A percentile compares a stretch with the other conserved stretches of the same genome.
Evolutionary conservation across 2,797 vertebrate genomes (phyloP).

Genomic region (Neoniphon sammara): DNA sequence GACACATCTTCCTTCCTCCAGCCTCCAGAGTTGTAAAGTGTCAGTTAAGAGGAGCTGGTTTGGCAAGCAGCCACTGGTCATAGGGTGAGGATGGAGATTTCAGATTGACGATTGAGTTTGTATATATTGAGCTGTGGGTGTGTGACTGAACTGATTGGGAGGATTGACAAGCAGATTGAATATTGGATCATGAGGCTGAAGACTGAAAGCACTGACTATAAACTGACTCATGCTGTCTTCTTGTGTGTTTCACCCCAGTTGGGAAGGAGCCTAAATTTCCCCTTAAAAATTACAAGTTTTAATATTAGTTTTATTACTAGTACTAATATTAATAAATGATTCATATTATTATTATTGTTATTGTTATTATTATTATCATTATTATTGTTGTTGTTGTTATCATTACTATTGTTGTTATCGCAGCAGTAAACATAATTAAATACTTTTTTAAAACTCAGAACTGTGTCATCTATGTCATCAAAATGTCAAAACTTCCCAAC

Average conservation of each 20-base stretch:
- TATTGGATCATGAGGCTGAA: slow-evolving; percentile 54
- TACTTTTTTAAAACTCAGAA: no score
- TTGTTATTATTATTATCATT: no score
- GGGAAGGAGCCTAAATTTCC: not conserved
- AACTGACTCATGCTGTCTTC: slow-evolving; percentile 44
- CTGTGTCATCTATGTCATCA: no score
- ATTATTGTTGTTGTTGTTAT: not conserved
- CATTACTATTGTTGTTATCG: slow-evolving; percentile 6
- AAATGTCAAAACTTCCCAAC: not conserved
- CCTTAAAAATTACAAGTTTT: no score
- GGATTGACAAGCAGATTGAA: slow-evolving; percentile 56
- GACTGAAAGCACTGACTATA: slow-evolving; percentile 35
- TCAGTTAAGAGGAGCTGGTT: slow-evolving; percentile 53
- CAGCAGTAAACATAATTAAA: not conserved
- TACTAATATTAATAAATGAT: no score
- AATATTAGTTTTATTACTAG: no score
- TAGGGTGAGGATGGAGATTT: slow-evolving; percentile 38
- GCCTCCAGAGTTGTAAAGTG: slow-evolving; percentile 62
- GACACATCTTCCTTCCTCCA: slow-evolving; percentile 55
- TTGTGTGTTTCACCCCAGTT: not conserved
- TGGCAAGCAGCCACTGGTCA: slow-evolving; percentile 42
- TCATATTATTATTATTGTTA: no score
- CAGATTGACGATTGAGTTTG: slow-evolving; percentile 57
- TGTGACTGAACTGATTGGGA: slow-evolving; percentile 63
- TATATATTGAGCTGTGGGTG: slow-evolving; percentile 39